Evolutionary conservation across 1,140 invertebrate genomes (phyloP).

Genomic region (Tetramorium parvispinum): DNA sequence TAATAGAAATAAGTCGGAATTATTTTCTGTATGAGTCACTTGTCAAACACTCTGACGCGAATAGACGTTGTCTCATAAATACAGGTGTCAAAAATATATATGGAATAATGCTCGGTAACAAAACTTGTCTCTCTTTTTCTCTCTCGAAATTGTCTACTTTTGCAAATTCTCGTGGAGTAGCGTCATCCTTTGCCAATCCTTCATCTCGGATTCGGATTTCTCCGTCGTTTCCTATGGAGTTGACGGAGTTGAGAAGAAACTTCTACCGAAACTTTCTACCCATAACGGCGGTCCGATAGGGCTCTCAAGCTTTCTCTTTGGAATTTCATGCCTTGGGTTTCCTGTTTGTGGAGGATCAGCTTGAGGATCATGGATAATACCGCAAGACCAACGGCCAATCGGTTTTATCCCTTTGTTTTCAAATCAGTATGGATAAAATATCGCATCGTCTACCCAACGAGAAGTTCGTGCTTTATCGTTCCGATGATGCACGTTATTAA

Average conservation of each 20-base stretch:
- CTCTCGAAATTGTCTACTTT: conserved; percentile 51
- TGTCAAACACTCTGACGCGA: conserved; percentile 7
- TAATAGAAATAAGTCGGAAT: not conserved
- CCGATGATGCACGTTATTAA: conserved; percentile 39
- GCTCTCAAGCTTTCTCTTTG: conserved; percentile 73
- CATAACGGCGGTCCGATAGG: conserved; percentile 76
- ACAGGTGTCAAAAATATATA: not conserved
- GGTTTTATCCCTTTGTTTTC: conserved; percentile 62
- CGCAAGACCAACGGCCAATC: conserved; percentile 62
- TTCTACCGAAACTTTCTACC: conserved; percentile 77
- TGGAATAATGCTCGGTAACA: conserved; percentile 11
- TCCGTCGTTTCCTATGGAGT: conserved; percentile 71
- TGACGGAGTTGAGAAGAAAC: conserved; percentile 77
- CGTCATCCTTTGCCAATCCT: conserved; percentile 46
- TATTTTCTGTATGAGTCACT: not conserved
- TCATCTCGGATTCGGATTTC: conserved; percentile 76
- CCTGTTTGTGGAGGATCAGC: conserved; percentile 69
- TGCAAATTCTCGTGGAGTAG: conserved; percentile 37
- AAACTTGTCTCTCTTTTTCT: conserved; percentile 9
- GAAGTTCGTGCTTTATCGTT: conserved; percentile 45
- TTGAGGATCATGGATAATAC: conserved; percentile 74
- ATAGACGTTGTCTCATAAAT: conserved; percentile 6
- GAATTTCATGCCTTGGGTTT: conserved; percentile 71
- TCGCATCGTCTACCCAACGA: conserved; percentile 14
- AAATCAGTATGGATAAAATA: conserved; percentile 58